Percentiles rank a stretch among this genome's conserved stretches.
These are phyloP conservation scores for Erebia aethiops DNA, from an alignment of 2,888 invertebrate species.

Conservation along the genomic window DNA sequence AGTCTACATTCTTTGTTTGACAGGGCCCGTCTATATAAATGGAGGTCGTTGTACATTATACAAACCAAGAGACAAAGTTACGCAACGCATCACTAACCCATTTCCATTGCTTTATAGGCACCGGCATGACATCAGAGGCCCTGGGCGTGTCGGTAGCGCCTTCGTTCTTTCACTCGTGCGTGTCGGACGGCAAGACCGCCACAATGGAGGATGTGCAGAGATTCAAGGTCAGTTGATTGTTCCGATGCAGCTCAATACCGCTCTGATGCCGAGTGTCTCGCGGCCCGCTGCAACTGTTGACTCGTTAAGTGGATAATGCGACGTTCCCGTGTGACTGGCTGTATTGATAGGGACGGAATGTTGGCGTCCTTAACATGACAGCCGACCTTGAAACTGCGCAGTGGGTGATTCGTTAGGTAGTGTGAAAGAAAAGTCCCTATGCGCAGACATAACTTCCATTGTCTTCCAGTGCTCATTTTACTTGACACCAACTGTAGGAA, in stretches of 20 bases:
- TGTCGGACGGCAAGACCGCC: constrained; percentile 96
- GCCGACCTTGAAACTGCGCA: too few species aligned
- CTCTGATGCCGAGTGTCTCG: neutral
- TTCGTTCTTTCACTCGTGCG: constrained; percentile 97
- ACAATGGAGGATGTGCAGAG: constrained; percentile 97
- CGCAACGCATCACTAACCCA: constrained; percentile 17
- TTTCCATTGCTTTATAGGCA: constrained; percentile 74
- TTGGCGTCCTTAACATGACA: too few species aligned
- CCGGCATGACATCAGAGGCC: constrained; percentile 97
- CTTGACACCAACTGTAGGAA: too few species aligned
- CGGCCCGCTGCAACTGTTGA: constrained; percentile 30
- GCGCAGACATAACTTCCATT: too few species aligned
- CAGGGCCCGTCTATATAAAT: too few species aligned
- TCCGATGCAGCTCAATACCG: constrained; percentile 24
- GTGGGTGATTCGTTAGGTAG: too few species aligned
- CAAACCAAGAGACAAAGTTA: constrained; percentile 1
- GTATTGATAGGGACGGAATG: neutral
- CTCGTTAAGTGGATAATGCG: constrained; percentile 38
- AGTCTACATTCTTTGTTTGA: too few species aligned
- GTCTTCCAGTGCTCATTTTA: too few species aligned
- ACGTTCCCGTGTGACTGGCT: constrained; percentile 25
- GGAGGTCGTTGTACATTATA: neutral
- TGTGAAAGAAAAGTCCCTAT: too few species aligned
- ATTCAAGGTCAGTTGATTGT: constrained; percentile 88
- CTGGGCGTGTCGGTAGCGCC: constrained; percentile 97